A percentile compares a stretch with the other conserved stretches of the same genome.
Conservation (phyloP, 2,113 vertebrate genomes). For the Zosterops lateralis region DNA sequence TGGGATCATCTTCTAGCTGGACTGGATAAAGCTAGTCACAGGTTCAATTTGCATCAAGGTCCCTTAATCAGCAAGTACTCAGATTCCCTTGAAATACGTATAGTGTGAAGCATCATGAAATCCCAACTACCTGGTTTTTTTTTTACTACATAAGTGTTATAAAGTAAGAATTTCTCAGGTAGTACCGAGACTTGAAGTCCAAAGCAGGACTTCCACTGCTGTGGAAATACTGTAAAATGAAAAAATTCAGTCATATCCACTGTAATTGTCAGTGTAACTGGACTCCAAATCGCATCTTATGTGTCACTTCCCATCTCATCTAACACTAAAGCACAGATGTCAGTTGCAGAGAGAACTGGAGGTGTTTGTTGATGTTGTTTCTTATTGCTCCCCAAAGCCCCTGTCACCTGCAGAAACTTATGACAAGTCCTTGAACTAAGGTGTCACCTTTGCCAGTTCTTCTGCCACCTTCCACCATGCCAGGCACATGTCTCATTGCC, state of each 20-base stretch:
- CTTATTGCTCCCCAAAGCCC: not conserved
- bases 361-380: not conserved
- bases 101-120: not conserved
- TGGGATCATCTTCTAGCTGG: not conserved
- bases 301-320: not conserved
- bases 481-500: not conserved
- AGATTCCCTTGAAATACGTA: not conserved
- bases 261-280: not conserved
- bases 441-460: not conserved
- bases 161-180: not conserved
- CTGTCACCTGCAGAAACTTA: not conserved
- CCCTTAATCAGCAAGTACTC: not conserved
- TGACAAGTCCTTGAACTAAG: not conserved
- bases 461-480: not conserved
- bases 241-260: not conserved
- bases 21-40: not conserved
- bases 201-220: not conserved
- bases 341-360: not conserved
- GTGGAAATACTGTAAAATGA: not conserved
- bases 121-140: not conserved
- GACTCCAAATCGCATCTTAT: not conserved
- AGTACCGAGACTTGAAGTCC: not conserved
- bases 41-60: not conserved
- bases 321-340: not conserved
- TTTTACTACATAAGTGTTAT: not conserved